phyloP scores from a whole-genome alignment of 2,113 vertebrate genomes.

The Xyrauchen texanus region DNA sequence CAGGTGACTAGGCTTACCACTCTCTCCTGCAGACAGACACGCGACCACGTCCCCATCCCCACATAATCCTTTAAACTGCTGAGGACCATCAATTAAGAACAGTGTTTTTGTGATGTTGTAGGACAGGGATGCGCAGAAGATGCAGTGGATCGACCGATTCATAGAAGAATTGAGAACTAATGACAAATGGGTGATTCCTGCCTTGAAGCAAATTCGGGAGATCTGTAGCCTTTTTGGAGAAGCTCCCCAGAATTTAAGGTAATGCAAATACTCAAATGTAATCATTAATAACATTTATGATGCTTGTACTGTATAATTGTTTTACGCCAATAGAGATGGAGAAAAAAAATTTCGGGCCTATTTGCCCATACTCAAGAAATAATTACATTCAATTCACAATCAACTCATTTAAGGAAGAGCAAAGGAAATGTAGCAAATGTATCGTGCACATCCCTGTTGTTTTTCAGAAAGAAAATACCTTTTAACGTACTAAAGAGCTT shows the following conservation, averaged over 20 bases:
- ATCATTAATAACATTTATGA: background rate
- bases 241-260: constrained; percentile 98
- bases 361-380: background rate
- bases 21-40: too few species aligned
- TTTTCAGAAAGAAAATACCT: constrained; percentile 82
- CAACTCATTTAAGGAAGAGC: constrained; percentile 10
- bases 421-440: constrained; percentile 62
- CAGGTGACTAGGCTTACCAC: too few species aligned
- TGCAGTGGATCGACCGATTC: constrained; percentile 99
- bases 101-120: constrained; percentile 62
- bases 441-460: constrained; percentile 76
- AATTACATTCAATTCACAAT: background rate
- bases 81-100: background rate
- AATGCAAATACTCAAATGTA: constrained; percentile 50
- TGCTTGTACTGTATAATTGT: background rate
- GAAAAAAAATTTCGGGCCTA: background rate
- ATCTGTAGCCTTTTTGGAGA: constrained; percentile 99
- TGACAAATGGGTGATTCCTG: constrained; percentile 99
- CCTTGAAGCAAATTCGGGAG: constrained; percentile 98
- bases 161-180: constrained; percentile 99
- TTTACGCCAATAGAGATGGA: background rate
- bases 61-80: background rate
- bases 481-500: constrained; percentile 80
- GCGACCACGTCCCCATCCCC: too few species aligned
- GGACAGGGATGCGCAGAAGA: constrained; percentile 98